Evolutionary conservation across 2,113 vertebrate species (phyloP).

Genomic region (Percina caprodes): DNA sequence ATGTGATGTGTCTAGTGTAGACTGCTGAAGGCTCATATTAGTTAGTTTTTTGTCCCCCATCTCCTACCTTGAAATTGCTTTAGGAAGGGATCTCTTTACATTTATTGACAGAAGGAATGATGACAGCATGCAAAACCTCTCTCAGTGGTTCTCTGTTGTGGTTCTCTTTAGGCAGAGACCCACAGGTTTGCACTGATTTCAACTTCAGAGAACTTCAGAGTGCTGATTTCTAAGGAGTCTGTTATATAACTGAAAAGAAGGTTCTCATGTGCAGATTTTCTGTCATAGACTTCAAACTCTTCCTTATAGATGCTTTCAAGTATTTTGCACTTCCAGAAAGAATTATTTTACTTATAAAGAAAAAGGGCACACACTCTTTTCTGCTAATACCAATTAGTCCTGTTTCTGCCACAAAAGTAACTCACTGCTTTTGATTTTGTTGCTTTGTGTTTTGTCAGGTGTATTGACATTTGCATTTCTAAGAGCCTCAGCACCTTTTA

Average conservation of each 20-base stretch:
- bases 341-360: slow-evolving; percentile 6
- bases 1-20: not conserved
- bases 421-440: not conserved
- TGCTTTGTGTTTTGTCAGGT: slow-evolving; percentile 26
- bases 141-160: not conserved
- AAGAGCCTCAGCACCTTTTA: slow-evolving; percentile 12
- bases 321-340: slow-evolving; percentile 27
- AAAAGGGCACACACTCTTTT: not conserved
- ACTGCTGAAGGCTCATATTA: slow-evolving; percentile 5
- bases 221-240: not conserved
- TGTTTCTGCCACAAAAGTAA: slow-evolving; percentile 30
- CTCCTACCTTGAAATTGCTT: not conserved
- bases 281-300: slow-evolving; percentile 21
- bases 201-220: not conserved
- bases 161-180: not conserved
- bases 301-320: slow-evolving; percentile 31
- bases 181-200: slow-evolving; percentile 1
- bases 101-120: not conserved
- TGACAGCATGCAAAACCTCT: not conserved
- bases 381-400: slow-evolving; percentile 33
- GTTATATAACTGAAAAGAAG: slow-evolving; percentile 9
- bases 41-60: not conserved
- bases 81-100: not conserved
- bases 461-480: slow-evolving; percentile 38
- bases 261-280: slow-evolving; percentile 7